These are phyloP conservation scores for Aegotheles bennettii DNA, from an alignment of 2,113 vertebrate genomes.

Conservation along the genomic window DNA sequence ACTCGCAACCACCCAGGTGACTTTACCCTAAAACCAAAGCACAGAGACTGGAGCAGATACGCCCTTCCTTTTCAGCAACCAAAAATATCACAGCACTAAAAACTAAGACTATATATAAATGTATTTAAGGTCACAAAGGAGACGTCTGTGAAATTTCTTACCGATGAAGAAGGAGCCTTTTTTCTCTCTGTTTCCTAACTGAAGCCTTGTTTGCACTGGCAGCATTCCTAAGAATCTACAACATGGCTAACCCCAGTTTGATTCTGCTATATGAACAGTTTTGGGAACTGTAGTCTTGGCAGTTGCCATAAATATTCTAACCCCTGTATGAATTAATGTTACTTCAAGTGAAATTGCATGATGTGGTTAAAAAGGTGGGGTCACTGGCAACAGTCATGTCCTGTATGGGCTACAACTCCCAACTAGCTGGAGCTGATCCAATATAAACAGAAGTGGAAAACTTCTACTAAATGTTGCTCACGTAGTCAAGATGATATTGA, in stretches of 20 bases:
- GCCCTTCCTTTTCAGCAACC: background rate
- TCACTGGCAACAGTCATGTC: background rate
- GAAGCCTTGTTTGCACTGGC: background rate
- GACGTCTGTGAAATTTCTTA: background rate
- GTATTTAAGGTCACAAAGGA: background rate
- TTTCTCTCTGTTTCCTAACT: background rate
- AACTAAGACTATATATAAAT: background rate
- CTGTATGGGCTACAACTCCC: background rate
- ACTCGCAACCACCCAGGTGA: background rate
- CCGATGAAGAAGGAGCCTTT: background rate
- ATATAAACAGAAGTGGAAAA: background rate
- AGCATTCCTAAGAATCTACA: background rate
- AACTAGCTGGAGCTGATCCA: background rate
- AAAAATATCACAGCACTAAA: background rate
- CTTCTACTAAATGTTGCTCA: background rate
- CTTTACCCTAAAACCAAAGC: background rate
- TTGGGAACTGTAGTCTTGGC: background rate
- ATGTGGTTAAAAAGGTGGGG: conserved; percentile 22
- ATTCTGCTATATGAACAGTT: background rate
- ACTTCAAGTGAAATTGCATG: background rate
- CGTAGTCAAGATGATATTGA: background rate
- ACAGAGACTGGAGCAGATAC: background rate
- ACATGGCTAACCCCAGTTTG: background rate
- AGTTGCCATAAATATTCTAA: background rate
- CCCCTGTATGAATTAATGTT: background rate